A percentile compares a stretch with the other conserved stretches of the same genome.
Conservation (phyloP, 2,888 invertebrate genomes). For the Pyrgus malvae region DNA sequence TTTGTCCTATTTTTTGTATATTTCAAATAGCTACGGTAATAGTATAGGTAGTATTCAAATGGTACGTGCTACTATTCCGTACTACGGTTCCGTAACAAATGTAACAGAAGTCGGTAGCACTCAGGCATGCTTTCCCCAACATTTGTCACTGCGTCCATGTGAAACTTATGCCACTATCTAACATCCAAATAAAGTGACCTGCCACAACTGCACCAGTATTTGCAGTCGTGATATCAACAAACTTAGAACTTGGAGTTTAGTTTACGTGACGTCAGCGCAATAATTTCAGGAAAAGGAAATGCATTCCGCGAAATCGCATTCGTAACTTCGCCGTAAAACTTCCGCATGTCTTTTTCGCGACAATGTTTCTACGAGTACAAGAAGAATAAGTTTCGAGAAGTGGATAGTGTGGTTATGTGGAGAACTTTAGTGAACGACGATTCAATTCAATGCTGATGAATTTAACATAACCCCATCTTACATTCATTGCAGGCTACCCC, state of each 20-base stretch:
- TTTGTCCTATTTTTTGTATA: too few relatives aligned
- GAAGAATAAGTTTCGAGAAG: too few relatives aligned
- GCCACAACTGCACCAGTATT: slow-evolving; percentile 59
- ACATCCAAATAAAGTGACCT: slow-evolving; percentile 53
- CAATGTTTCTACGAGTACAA: too few relatives aligned
- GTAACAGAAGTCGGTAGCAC: slow-evolving; percentile 9
- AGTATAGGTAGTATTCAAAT: too few relatives aligned
- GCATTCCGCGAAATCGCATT: slow-evolving; percentile 20
- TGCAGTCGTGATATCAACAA: slow-evolving; percentile 58
- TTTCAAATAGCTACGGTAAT: background rate
- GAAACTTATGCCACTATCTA: slow-evolving; percentile 63
- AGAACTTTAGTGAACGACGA: too few relatives aligned
- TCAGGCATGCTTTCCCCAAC: slow-evolving; percentile 40
- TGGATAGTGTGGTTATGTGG: too few relatives aligned
- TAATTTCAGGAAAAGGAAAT: slow-evolving; percentile 45
- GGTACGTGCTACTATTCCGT: too few relatives aligned
- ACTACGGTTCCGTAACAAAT: slow-evolving; percentile 15
- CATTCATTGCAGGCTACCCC: too few relatives aligned
- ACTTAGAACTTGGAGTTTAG: slow-evolving; percentile 58
- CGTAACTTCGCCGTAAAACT: slow-evolving; percentile 13
- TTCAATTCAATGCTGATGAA: too few relatives aligned
- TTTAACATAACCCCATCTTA: too few relatives aligned
- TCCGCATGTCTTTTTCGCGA: slow-evolving; percentile 5
- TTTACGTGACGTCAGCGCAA: slow-evolving; percentile 56
- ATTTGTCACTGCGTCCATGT: slow-evolving; percentile 60